Conservation (phyloP, 2,113 vertebrate species). For the Camelus dromedarius region DNA sequence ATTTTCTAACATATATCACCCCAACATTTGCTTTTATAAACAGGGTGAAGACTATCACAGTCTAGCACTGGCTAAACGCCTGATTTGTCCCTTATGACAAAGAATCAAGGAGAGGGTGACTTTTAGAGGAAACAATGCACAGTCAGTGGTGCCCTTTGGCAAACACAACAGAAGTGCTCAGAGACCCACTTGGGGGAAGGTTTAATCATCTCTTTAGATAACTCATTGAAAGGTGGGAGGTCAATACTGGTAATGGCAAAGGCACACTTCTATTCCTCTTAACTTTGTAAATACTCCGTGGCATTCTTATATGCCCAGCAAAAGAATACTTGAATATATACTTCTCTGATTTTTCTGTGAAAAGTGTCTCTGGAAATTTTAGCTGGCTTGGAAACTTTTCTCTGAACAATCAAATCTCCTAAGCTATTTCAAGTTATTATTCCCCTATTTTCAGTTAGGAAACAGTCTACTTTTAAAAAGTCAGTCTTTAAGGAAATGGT, state of each 20-base stretch:
- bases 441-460: not conserved
- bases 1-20: not conserved
- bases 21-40: not conserved
- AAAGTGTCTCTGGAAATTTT: conserved; percentile 43
- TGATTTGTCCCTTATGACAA: not conserved
- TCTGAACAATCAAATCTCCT: not conserved
- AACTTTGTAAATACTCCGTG: conserved; percentile 22
- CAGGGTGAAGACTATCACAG: not conserved
- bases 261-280: not conserved
- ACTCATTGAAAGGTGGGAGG: not conserved
- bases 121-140: not conserved
- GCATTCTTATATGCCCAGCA: not conserved
- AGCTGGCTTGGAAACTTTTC: conserved; percentile 27
- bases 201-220: not conserved
- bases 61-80: not conserved
- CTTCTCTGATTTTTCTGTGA: not conserved
- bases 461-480: not conserved
- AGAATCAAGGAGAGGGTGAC: conserved; percentile 3
- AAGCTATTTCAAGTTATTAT: not conserved
- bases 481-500: not conserved
- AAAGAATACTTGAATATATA: not conserved
- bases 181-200: not conserved
- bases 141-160: not conserved
- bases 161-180: not conserved
- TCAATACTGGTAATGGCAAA: not conserved